phyloP scores from a whole-genome alignment of 1,140 invertebrate genomes.

The Neodiprion fabricii region DNA sequence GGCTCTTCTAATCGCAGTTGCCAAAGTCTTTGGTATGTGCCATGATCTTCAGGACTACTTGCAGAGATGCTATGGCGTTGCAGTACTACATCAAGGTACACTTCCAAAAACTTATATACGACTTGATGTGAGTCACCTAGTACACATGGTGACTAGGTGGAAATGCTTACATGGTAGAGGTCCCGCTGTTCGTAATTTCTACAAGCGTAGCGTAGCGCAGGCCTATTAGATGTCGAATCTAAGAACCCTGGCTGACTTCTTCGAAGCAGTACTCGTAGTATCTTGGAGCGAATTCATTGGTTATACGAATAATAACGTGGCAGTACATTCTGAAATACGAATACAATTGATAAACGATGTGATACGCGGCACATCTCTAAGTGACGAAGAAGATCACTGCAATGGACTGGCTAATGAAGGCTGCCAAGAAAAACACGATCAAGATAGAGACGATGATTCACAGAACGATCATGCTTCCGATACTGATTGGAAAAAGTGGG shows the following conservation, averaged over 20 bases:
- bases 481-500: background rate
- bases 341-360: constrained; percentile 19
- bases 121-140: constrained; percentile 25
- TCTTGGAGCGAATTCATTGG: constrained; percentile 19
- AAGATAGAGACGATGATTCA: background rate
- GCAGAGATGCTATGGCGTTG: constrained; percentile 24
- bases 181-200: constrained; percentile 19
- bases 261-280: constrained; percentile 21
- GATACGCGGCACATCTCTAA: constrained; percentile 20
- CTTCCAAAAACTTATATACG: constrained; percentile 23
- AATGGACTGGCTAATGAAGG: background rate
- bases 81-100: background rate
- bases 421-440: background rate
- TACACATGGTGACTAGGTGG: constrained; percentile 23
- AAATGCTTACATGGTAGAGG: constrained; percentile 17
- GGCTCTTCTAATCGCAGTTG: constrained; percentile 22
- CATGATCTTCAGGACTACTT: constrained; percentile 23
- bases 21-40: constrained; percentile 25
- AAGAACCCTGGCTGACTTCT: constrained; percentile 4
- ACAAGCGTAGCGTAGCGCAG: constrained; percentile 14
- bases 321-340: constrained; percentile 19
- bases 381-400: background rate
- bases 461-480: background rate
- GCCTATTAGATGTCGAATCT: constrained; percentile 19
- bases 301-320: background rate